Evolutionary conservation across 2,113 vertebrate genomes (phyloP).

Genomic region (Callithrix jacchus): DNA sequence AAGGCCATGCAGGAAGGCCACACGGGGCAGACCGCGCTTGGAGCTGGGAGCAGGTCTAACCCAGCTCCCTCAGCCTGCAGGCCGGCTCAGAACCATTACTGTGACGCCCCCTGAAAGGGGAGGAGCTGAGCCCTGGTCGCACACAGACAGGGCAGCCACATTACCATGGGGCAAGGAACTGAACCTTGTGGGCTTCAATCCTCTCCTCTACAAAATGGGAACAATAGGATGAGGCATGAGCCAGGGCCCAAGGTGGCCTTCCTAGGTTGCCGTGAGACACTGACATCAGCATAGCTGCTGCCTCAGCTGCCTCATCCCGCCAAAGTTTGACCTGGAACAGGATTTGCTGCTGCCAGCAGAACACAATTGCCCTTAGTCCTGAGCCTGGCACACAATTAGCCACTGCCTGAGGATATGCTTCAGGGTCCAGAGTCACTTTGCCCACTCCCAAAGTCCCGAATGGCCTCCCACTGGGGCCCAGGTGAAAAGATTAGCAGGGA

Average conservation of each 20-base stretch:
- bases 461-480: background rate
- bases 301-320: too few relatives aligned
- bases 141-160: background rate
- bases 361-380: background rate
- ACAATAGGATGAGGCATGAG: background rate
- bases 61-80: background rate
- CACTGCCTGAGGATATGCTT: background rate
- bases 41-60: background rate
- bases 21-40: background rate
- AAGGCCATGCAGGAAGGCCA: background rate
- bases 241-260: background rate
- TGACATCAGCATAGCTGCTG: background rate
- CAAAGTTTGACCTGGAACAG: background rate
- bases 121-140: background rate
- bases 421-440: background rate
- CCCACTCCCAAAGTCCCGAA: background rate
- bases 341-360: background rate
- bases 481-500: constrained; percentile 10
- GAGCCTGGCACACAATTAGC: background rate
- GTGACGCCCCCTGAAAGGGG: background rate
- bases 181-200: background rate
- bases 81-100: background rate
- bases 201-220: background rate
- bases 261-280: background rate
- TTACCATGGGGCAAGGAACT: background rate